Percentiles rank a stretch among this genome's conserved stretches.
These are phyloP conservation scores for Cheiracanthium punctorium DNA, from an alignment of 2,888 invertebrate genomes.

Conservation along the genomic window DNA sequence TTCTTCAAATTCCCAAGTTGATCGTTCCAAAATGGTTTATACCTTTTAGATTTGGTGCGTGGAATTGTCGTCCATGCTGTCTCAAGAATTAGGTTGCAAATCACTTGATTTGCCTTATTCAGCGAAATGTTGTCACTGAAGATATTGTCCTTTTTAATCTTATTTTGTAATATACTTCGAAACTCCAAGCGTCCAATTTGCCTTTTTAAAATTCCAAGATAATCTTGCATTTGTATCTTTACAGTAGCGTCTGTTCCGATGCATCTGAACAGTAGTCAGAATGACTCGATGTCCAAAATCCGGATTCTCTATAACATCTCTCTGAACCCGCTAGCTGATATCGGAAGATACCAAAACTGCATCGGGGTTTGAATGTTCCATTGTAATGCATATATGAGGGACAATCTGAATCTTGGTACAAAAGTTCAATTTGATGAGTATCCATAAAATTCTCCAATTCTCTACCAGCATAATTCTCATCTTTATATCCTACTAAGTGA, in stretches of 20 bases:
- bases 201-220: too few species aligned
- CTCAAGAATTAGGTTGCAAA: background rate
- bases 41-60: background rate
- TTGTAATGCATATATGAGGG: background rate
- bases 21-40: constrained; percentile 8
- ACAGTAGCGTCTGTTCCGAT: background rate
- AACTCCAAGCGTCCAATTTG: background rate
- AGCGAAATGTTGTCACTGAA: background rate
- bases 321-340: background rate
- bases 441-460: background rate
- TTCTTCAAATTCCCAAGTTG: background rate
- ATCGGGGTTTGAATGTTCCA: background rate
- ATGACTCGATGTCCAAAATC: constrained; percentile 5
- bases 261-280: background rate
- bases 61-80: background rate
- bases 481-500: background rate
- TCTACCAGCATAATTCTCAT: constrained; percentile 4
- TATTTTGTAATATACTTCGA: background rate
- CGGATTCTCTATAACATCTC: constrained; percentile 6
- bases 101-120: background rate
- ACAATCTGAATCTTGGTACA: background rate
- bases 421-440: background rate
- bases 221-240: constrained; percentile 3
- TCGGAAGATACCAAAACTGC: constrained; percentile 1
- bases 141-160: background rate